These are phyloP conservation scores for Sebastes schlegelii DNA, from an alignment of 2,113 vertebrate species.

Conservation along the genomic window DNA sequence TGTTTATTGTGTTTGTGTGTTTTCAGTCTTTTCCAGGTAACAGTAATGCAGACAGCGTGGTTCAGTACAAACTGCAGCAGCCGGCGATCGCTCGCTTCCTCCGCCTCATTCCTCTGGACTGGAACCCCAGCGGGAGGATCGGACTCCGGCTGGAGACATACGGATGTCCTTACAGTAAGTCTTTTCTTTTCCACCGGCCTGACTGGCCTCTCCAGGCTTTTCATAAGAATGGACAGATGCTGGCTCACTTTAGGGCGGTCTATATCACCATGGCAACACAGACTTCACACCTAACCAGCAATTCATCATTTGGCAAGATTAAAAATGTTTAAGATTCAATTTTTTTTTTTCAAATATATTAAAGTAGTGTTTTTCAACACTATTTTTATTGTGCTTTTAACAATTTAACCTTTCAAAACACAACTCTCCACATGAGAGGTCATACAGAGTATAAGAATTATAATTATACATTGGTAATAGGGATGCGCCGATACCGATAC, in stretches of 20 bases:
- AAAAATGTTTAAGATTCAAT: no score
- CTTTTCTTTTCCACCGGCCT: background rate
- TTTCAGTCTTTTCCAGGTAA: conserved; percentile 57
- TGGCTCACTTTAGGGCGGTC: background rate
- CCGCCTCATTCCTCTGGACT: conserved; percentile 74
- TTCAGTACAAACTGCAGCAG: conserved; percentile 77
- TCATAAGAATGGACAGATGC: background rate
- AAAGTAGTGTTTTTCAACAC: no score
- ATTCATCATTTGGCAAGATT: no score
- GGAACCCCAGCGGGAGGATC: conserved; percentile 75
- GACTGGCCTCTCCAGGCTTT: background rate
- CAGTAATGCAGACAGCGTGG: conserved; percentile 75
- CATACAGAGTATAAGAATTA: no score
- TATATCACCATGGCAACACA: background rate
- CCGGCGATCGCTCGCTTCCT: conserved; percentile 72
- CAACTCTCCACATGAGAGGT: no score
- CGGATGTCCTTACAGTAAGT: conserved; percentile 70
- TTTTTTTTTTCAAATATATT: no score
- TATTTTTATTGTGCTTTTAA: no score
- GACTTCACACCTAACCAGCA: background rate
- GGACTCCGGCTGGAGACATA: conserved; percentile 77
- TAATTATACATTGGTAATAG: no score
- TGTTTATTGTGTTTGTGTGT: background rate
- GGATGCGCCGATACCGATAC: no score
- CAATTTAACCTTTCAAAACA: no score